A percentile compares a stretch with the other conserved stretches of the same genome.
These are phyloP conservation scores for Callimico goeldii DNA, from an alignment of 2,797 vertebrate genomes.

Conservation along the genomic window DNA sequence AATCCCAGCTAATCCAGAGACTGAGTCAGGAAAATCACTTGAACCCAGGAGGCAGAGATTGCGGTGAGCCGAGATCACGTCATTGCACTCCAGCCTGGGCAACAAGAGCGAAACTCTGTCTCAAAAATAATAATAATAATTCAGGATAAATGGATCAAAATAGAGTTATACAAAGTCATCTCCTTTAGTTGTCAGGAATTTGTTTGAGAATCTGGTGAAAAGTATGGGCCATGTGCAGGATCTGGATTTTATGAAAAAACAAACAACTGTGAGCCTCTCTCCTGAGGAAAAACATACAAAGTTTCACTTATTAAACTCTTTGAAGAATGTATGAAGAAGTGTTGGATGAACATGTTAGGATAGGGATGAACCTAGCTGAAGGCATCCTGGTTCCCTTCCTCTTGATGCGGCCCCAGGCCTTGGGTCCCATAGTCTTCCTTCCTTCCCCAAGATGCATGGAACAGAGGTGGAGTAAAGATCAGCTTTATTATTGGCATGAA, in stretches of 20 bases:
- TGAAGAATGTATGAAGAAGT: conserved; percentile 5
- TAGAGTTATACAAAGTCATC: not conserved
- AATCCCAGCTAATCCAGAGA: too few species aligned
- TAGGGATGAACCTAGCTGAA: not conserved
- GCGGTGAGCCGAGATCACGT: too few species aligned
- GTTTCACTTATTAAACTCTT: not conserved
- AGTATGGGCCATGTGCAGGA: not conserved
- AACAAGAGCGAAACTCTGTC: too few species aligned
- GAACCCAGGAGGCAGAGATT: too few species aligned
- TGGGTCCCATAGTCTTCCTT: not conserved
- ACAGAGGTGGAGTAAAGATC: conserved; percentile 46
- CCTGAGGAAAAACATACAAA: not conserved
- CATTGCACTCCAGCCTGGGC: too few species aligned
- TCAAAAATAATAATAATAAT: not conserved
- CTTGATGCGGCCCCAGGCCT: not conserved
- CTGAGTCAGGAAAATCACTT: too few species aligned
- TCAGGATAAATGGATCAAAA: not conserved
- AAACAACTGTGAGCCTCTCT: not conserved
- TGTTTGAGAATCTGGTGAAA: not conserved
- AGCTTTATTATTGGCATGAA: conserved; percentile 73
- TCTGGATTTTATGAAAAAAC: not conserved
- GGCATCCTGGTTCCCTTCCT: not conserved
- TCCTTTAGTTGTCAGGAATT: not conserved
- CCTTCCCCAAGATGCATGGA: conserved; percentile 31
- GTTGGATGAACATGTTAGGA: not conserved